These are phyloP conservation scores for Corapipo altera DNA, from an alignment of 2,113 vertebrate species.

Conservation along the genomic window DNA sequence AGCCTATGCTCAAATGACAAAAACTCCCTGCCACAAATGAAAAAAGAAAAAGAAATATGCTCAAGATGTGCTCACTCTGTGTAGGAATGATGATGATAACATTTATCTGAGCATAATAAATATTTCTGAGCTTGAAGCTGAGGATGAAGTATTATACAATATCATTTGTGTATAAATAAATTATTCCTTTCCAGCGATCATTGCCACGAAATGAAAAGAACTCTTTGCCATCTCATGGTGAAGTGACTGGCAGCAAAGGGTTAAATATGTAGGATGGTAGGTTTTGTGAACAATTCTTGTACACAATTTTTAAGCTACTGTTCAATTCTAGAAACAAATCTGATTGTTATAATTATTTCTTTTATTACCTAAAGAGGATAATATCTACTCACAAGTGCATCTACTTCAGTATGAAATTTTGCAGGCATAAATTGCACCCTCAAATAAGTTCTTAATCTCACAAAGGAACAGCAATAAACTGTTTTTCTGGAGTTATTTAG, in stretches of 20 bases:
- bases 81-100: not conserved
- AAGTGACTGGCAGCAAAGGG: not conserved
- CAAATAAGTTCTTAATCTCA: not conserved
- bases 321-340: not conserved
- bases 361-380: not conserved
- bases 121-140: not conserved
- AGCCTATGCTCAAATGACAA: not conserved
- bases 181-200: not conserved
- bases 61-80: not conserved
- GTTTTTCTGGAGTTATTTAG: not conserved
- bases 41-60: not conserved
- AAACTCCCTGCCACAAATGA: not conserved
- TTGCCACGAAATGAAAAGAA: not conserved
- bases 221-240: not conserved
- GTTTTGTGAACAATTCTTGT: not conserved
- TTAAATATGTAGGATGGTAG: not conserved
- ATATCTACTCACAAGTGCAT: not conserved
- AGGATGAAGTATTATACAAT: not conserved
- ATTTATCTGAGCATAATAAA: not conserved
- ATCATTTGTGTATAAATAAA: not conserved
- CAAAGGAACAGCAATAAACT: not conserved
- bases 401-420: not conserved
- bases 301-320: not conserved
- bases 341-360: not conserved
- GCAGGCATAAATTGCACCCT: not conserved